Percentiles rank a stretch among this genome's conserved stretches.
These are phyloP conservation scores for Tribolium madens DNA, from an alignment of 1,140 invertebrate species.

Conservation along the genomic window DNA sequence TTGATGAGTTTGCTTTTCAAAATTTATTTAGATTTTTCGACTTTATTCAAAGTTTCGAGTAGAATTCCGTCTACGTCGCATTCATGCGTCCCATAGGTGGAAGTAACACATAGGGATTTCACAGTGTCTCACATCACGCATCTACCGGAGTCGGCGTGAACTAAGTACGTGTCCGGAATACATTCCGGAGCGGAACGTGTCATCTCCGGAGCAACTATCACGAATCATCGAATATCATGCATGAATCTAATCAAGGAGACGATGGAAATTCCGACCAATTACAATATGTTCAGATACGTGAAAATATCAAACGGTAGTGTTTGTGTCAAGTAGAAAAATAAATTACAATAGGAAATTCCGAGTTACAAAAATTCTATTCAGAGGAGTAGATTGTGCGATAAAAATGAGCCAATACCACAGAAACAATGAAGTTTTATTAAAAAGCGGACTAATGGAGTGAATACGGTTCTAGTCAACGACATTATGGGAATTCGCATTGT, in stretches of 20 bases:
- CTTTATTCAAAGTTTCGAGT: background rate
- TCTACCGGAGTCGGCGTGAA: constrained; percentile 42
- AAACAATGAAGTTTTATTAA: constrained; percentile 44
- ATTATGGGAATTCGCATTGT: constrained; percentile 41
- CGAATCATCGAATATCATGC: constrained; percentile 26
- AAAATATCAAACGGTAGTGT: background rate
- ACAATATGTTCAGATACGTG: background rate
- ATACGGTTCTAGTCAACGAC: constrained; percentile 38
- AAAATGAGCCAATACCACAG: constrained; percentile 31
- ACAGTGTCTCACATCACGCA: constrained; percentile 46
- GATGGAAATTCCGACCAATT: constrained; percentile 14
- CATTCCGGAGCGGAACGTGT: constrained; percentile 21
- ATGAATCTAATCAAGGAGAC: constrained; percentile 29
- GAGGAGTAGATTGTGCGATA: constrained; percentile 25
- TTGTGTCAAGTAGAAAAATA: background rate
- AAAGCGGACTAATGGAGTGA: constrained; percentile 39
- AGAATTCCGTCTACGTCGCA: constrained; percentile 30
- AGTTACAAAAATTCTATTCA: constrained; percentile 26
- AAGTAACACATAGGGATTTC: constrained; percentile 39
- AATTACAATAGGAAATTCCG: constrained; percentile 32
- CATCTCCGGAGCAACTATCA: constrained; percentile 36
- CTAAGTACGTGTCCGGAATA: constrained; percentile 45
- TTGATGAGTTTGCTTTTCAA: no score
- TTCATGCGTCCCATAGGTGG: constrained; percentile 44
- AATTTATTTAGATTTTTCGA: no score